phyloP scores from a whole-genome alignment of 2,888 invertebrate genomes.

The Boloria euphrosyne region DNA sequence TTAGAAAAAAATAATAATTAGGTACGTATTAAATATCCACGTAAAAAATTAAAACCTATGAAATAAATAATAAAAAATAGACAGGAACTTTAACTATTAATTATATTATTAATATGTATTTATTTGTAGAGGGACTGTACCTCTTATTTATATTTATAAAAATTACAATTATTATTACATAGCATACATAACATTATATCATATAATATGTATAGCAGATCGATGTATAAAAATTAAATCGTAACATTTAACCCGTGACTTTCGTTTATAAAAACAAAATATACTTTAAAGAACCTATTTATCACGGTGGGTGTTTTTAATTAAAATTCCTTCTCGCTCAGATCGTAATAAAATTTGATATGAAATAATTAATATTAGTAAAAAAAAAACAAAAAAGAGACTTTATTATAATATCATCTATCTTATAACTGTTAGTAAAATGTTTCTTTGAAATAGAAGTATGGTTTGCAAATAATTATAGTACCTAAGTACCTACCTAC shows the following conservation, averaged over 20 bases:
- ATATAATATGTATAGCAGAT: background rate
- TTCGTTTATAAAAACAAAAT: slow-evolving; percentile 10
- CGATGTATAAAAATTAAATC: slow-evolving; percentile 15
- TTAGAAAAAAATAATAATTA: no score
- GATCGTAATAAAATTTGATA: slow-evolving; percentile 4
- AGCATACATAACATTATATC: background rate
- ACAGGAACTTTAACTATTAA: no score
- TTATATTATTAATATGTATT: no score
- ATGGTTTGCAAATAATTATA: no score
- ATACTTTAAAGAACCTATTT: slow-evolving; percentile 6
- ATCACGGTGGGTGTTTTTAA: slow-evolving; percentile 13
- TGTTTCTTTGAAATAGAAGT: no score
- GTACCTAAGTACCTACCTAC: no score
- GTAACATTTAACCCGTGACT: slow-evolving; percentile 20
- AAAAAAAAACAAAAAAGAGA: background rate
- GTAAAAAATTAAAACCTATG: no score
- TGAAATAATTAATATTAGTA: slow-evolving; percentile 10
- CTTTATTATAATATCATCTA: background rate
- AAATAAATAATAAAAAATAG: no score
- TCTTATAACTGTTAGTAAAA: no score
- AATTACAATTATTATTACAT: background rate
- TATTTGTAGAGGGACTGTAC: no score
- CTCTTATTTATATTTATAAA: no score
- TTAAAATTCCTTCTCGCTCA: slow-evolving; percentile 15
- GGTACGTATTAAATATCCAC: no score